Conservation (phyloP, 2,113 vertebrate species). For the Gorsachius goisagi region DNA sequence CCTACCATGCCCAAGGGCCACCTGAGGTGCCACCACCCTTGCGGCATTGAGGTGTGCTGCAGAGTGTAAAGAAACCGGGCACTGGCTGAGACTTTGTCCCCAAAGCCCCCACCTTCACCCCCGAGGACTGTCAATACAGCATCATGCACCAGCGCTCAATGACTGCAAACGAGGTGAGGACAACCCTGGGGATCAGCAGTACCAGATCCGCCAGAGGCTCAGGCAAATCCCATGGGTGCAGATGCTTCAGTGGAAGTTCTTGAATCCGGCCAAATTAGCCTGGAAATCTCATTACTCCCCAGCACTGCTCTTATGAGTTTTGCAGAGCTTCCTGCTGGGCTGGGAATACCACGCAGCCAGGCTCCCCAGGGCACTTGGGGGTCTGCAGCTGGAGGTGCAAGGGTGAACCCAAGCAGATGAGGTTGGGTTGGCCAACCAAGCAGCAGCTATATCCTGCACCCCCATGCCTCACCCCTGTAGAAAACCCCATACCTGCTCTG, state of each 20-base stretch:
- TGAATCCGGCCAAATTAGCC: not conserved
- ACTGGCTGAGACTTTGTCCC: not conserved
- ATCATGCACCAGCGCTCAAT: not conserved
- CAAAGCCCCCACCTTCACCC: not conserved
- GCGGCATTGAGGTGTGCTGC: not conserved
- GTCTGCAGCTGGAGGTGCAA: not conserved
- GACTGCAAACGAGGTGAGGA: not conserved
- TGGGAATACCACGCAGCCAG: not conserved
- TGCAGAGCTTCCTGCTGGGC: slow-evolving; percentile 59
- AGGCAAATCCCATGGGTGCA: not conserved
- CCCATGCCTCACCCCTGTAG: not conserved
- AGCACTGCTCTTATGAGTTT: not conserved
- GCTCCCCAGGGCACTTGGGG: not conserved
- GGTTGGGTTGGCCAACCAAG: not conserved
- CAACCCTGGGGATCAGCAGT: not conserved
- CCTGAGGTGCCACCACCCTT: not conserved
- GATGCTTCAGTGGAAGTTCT: slow-evolving; percentile 20
- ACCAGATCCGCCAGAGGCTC: not conserved
- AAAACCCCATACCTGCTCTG: not conserved
- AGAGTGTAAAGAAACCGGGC: not conserved
- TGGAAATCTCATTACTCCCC: slow-evolving; percentile 60
- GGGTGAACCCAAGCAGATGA: not conserved
- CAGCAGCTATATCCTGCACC: not conserved
- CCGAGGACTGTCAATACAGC: not conserved
- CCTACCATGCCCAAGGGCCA: not conserved